Conservation (phyloP, 2,113 vertebrate species). For the Polypterus bichir region DNA sequence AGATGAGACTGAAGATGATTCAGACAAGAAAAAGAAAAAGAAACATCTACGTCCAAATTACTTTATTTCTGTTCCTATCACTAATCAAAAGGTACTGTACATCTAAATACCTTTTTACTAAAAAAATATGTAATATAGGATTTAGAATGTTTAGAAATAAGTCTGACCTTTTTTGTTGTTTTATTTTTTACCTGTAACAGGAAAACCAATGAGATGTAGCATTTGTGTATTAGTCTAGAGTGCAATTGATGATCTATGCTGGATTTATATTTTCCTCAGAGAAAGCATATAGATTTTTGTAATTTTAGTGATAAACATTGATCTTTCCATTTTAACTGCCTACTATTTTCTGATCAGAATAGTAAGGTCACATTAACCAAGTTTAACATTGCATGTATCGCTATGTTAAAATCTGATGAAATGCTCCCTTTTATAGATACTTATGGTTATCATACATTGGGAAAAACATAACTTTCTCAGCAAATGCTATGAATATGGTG, state of each 20-base stretch:
- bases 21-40: constrained; percentile 53
- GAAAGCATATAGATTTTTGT: constrained; percentile 27
- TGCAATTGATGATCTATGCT: constrained; percentile 22
- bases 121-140: too few species aligned
- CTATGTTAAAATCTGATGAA: too few species aligned
- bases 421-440: too few species aligned
- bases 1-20: constrained; percentile 49
- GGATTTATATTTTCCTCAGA: constrained; percentile 25
- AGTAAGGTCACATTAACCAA: too few species aligned
- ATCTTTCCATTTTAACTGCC: not conserved
- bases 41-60: constrained; percentile 68
- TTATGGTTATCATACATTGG: constrained; percentile 2
- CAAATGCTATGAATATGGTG: constrained; percentile 8
- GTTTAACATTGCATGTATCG: too few species aligned
- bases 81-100: constrained; percentile 54
- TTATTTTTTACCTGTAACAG: too few species aligned
- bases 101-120: not conserved
- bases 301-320: constrained; percentile 17
- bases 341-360: constrained; percentile 12
- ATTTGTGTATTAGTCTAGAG: constrained; percentile 28
- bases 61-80: constrained; percentile 83
- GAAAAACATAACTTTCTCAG: constrained; percentile 21
- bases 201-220: not conserved
- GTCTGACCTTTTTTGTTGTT: too few species aligned
- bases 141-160: too few species aligned